Evolutionary conservation across 2,797 vertebrate species (phyloP).

Genomic region (Limosa lapponica): DNA sequence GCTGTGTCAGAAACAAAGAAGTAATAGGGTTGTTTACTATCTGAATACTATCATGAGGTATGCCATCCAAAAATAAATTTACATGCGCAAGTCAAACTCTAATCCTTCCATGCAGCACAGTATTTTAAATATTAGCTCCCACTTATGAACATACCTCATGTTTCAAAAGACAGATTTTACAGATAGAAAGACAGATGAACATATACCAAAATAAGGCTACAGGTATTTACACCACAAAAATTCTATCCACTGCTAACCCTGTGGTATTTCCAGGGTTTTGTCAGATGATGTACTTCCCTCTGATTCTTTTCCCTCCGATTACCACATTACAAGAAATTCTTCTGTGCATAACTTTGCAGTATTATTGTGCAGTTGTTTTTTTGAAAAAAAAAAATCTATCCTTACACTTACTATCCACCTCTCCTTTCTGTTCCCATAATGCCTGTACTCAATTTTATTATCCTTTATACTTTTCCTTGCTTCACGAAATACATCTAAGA

Average conservation of each 20-base stretch:
- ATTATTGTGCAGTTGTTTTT: neutral
- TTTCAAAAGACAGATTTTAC: neutral
- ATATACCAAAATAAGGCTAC: neutral
- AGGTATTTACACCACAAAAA: neutral
- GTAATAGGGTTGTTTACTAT: neutral
- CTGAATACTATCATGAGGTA: neutral
- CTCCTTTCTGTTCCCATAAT: neutral
- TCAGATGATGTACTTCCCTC: neutral
- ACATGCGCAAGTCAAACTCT: neutral
- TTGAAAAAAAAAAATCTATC: neutral
- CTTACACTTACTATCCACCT: neutral
- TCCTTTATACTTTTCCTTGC: neutral
- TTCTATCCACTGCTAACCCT: neutral
- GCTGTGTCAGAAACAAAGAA: neutral
- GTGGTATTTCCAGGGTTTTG: neutral
- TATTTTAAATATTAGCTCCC: neutral
- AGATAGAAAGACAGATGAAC: neutral
- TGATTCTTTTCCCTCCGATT: neutral
- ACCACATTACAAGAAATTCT: neutral
- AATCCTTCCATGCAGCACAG: neutral
- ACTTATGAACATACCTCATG: neutral
- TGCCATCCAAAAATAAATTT: neutral
- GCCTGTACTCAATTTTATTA: neutral
- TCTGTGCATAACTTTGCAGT: neutral
- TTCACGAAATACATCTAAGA: neutral